Conservation (phyloP, 37 sponge, comb jelly and placozoan genomes). For the Hormiphora californensis region DNA sequence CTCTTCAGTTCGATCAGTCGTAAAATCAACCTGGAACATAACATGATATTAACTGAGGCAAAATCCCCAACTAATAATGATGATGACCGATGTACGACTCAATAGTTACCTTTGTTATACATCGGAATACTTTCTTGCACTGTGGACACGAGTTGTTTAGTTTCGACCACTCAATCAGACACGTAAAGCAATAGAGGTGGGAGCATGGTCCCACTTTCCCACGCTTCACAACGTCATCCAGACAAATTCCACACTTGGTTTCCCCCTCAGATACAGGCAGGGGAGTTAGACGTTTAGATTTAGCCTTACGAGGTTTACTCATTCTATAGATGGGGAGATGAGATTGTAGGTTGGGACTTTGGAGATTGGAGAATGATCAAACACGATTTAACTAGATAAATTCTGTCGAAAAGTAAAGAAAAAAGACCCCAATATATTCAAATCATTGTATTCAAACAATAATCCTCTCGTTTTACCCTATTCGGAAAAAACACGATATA, state of each 20-base stretch:
- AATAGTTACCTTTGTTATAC: not conserved
- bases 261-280: not conserved
- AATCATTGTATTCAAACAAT: no score
- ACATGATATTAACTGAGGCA: not conserved
- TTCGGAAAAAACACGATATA: no score
- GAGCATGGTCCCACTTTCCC: constrained; percentile 31
- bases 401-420: no score
- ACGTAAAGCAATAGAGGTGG: constrained; percentile 11
- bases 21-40: not conserved
- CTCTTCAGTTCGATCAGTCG: not conserved
- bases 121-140: not conserved
- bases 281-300: not conserved
- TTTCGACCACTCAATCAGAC: constrained; percentile 1
- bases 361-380: no score
- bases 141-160: constrained; percentile 28
- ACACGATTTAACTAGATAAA: no score
- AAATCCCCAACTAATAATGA: not conserved
- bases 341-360: no score
- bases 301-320: constrained; percentile 8
- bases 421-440: no score
- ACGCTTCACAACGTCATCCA: constrained; percentile 1
- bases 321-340: not conserved
- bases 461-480: no score
- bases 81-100: not conserved
- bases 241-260: constrained; percentile 25